Evolutionary conservation across 2,888 invertebrate species (phyloP).

Genomic region (Temnothorax rugatulus): DNA sequence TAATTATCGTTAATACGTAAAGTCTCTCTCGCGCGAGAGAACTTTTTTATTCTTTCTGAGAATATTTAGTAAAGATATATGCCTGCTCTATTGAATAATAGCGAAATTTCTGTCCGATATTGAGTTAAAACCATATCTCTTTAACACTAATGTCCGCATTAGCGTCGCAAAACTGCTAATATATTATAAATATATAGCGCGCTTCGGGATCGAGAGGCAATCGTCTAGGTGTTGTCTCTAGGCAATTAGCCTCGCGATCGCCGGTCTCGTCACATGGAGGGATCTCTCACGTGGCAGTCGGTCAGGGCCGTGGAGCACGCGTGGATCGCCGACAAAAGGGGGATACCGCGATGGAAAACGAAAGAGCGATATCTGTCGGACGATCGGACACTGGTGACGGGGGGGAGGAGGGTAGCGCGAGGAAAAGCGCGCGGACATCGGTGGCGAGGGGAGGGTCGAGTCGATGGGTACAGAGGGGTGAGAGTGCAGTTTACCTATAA

Average conservation of each 20-base stretch:
- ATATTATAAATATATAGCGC: background rate
- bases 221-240: constrained; percentile 39
- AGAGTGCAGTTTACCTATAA: constrained; percentile 84
- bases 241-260: constrained; percentile 52
- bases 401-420: constrained; percentile 39
- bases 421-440: constrained; percentile 64
- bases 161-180: too few species aligned
- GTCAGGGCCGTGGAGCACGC: constrained; percentile 76
- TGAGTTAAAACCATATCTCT: background rate
- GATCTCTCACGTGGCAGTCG: constrained; percentile 76
- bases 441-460: constrained; percentile 66
- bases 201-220: background rate
- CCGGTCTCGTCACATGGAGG: constrained; percentile 67
- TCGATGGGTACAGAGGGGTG: constrained; percentile 77
- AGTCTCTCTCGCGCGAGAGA: background rate
- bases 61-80: background rate
- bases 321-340: constrained; percentile 64
- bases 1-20: background rate
- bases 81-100: background rate
- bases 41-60: constrained; percentile 1
- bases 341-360: constrained; percentile 74
- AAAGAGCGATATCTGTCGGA: constrained; percentile 81
- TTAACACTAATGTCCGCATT: background rate
- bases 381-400: constrained; percentile 75
- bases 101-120: background rate